These are phyloP conservation scores for Mus spretus DNA, from an alignment of 2,797 vertebrate genomes.

Conservation along the genomic window DNA sequence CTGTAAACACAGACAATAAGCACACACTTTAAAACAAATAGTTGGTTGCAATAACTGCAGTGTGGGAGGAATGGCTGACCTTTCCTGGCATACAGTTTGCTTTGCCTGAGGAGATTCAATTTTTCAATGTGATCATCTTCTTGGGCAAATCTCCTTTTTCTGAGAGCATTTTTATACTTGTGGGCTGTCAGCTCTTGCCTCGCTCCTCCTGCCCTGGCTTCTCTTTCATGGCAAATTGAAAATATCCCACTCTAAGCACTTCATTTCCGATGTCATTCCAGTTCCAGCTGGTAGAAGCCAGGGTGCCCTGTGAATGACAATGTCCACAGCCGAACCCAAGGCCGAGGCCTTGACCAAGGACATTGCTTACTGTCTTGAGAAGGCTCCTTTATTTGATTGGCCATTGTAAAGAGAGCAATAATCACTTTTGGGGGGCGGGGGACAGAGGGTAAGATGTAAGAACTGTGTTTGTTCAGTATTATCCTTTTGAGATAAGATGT, in stretches of 20 bases:
- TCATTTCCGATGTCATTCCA: constrained; percentile 37
- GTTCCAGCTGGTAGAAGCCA: not conserved
- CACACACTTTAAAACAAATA: constrained; percentile 70
- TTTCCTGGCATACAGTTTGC: constrained; percentile 81
- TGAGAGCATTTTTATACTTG: constrained; percentile 60
- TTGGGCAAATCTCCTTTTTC: constrained; percentile 73
- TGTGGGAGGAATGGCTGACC: constrained; percentile 81
- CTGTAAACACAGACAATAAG: constrained; percentile 67
- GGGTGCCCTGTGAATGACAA: not conserved
- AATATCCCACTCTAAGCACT: constrained; percentile 38
- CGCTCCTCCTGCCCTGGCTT: constrained; percentile 55
- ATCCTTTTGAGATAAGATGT: constrained; percentile 6
- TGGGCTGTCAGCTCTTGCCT: constrained; percentile 65
- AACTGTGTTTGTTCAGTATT: not conserved
- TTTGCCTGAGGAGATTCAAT: constrained; percentile 83
- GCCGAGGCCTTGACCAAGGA: not conserved
- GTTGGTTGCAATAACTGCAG: constrained; percentile 71
- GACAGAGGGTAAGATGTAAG: not conserved
- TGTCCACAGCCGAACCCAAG: not conserved
- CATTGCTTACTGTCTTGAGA: not conserved
- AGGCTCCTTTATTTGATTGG: not conserved
- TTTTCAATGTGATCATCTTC: constrained; percentile 82
- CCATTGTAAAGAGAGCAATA: not conserved
- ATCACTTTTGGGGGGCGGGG: not conserved
- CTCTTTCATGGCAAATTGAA: constrained; percentile 71